These are phyloP conservation scores for Littorina saxatilis DNA, from an alignment of 1,140 invertebrate species.

Conservation along the genomic window DNA sequence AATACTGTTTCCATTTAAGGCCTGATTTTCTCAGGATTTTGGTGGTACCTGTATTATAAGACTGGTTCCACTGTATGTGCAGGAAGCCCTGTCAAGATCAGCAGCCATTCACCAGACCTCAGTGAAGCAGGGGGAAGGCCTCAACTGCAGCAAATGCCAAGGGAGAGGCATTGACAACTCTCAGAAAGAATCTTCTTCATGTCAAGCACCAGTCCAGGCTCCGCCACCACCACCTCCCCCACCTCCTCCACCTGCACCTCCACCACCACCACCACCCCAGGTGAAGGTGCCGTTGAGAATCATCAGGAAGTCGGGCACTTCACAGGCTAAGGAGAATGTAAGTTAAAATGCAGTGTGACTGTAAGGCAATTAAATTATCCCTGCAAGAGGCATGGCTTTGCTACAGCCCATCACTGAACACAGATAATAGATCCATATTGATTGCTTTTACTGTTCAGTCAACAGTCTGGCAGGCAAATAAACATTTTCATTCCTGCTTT, in stretches of 20 bases:
- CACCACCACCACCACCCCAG: constrained; percentile 13
- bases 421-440: no score
- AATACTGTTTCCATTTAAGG: no score
- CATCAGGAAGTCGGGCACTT: background rate
- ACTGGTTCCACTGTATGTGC: background rate
- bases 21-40: no score
- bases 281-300: background rate
- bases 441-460: no score
- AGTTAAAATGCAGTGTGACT: background rate
- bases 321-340: background rate
- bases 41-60: no score
- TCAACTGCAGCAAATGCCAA: background rate
- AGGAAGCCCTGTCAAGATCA: background rate
- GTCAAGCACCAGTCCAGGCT: no score
- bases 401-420: no score
- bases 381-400: no score
- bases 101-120: background rate
- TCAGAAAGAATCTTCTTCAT: no score
- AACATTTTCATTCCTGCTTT: no score
- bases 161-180: background rate
- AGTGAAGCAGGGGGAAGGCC: background rate
- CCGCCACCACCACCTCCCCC: constrained; percentile 32
- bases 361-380: no score
- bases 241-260: constrained; percentile 37
- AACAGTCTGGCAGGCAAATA: no score